Base-by-base conservation (phyloP, 2,797 vertebrate species). In the Poeciliopsis paucimaculata region DNA sequence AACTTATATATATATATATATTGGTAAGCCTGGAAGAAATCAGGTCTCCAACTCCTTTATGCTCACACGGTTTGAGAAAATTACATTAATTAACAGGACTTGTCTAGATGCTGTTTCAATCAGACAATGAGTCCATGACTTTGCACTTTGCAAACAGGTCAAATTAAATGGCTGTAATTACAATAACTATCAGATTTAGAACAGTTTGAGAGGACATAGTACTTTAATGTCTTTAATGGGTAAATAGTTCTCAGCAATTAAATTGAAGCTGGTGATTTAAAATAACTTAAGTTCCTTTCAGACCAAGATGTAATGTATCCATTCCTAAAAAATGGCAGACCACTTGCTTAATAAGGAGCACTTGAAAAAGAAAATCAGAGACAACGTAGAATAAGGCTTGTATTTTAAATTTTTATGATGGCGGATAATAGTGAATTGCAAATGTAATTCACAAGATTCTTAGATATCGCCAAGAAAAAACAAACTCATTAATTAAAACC, bases 341-440 rank as follows among this genome's bases (percentile, higher is more conserved):
- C 71, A 34, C 72, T 28, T 80, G 74, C 16, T 39, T 13, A 72
- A 76, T 47, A 82, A 77, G 85, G 88, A 13, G 0, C 10, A 47
- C 15, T 43, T 81, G 28, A 62, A 78, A 84, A 88, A 83, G 88
- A 89, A 91, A 94, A 79, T 76, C 15, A 79, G 83, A 82, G 82
- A 81, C n/a, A 84, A 68, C 28, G 53, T 16, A 74, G n/a, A 79
- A 79, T 80, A 75, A 85, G 86, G 70, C 26, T 57, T 78, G 47
- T 26, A 46, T 78, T 66, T 84, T 66, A 26, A 20, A 46, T 76
- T 71, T 84, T 75, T 28, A 16, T 72, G 57, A 84, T 79, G 75
- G 86, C 84, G 78, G 87, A 89, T 89, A 80, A 82, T 43, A 79
- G 77, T 53, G 53, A 57, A 80, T 80, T 68, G 86, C 79, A 71